Base-by-base conservation (phyloP, 2,888 invertebrate genomes). In the Oscheius sp. region DNA sequence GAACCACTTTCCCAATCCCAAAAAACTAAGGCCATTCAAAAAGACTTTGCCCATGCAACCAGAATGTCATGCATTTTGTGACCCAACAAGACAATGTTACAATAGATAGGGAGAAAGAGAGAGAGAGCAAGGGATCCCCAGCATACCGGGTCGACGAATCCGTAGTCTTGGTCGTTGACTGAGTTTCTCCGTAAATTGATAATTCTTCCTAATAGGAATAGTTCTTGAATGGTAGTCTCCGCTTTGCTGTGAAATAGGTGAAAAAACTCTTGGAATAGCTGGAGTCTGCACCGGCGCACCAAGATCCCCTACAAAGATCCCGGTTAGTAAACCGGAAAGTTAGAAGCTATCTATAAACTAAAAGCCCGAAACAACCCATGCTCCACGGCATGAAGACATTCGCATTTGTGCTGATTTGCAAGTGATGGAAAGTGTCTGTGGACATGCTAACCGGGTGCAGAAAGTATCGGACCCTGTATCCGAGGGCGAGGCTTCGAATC, bases 101-200 rank as follows among this genome's bases (percentile, higher is more conserved):
- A 35, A 25, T 23, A 25, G 13, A 23, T 3, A 55, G 25, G 64
- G 43, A 74, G 29, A 7, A 9, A 35, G 35, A n/a, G 13, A 23
- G 25, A 55, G 25, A 72, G 43, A 74, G 29, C 7, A 9, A 35
- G 35, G 35, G 35, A 35, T 35, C 35, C 35, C 35, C 35, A 52
- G 49, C 66, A 52, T 75, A 86, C 87, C 85, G 29, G 86, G 87
- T 73, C 82, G 72, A 63, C 86, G 78, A 72, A 87, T 87, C 69
- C 81, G 76, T 66, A 87, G 77, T 43, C 86, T 79, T 43, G 87
- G 87, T 66, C 87, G 77, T 71, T 84, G 83, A 71, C 80, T 81
- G 74, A 87, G 76, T 75, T 85, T 85, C 75, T 86, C 81, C 56
- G 83, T 80, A 72, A 85, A 84, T 64, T 81, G 84, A 76, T 81